Conservation (phyloP, 2,888 invertebrate species). For the Megamerina dolium region DNA sequence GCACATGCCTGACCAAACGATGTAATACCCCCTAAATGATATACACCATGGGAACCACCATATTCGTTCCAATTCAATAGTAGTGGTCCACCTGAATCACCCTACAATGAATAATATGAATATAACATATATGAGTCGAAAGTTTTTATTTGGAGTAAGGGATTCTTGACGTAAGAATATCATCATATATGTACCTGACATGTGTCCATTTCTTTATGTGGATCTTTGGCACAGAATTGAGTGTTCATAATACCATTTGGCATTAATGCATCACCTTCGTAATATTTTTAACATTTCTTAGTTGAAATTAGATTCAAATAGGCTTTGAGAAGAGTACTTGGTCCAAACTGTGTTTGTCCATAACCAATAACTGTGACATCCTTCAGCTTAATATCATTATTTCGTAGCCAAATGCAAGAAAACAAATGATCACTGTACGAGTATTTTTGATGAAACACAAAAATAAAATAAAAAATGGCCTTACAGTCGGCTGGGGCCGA, state of each 20-base stretch:
- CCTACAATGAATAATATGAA: conserved; percentile 4
- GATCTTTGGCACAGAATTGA: conserved; percentile 39
- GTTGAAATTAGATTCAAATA: conserved; percentile 13
- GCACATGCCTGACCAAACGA: conserved; percentile 30
- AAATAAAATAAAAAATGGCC: too few relatives aligned
- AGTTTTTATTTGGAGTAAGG: too few relatives aligned
- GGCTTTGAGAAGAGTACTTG: conserved; percentile 19
- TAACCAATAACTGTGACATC: conserved; percentile 57
- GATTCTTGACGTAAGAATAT: too few relatives aligned
- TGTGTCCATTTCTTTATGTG: conserved; percentile 28
- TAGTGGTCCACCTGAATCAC: conserved; percentile 20
- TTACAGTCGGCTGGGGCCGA: too few relatives aligned
- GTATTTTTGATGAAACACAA: too few relatives aligned
- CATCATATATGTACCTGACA: conserved; percentile 28
- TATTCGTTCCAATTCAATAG: conserved; percentile 8
- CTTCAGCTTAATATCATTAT: conserved; percentile 5
- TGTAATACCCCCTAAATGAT: conserved; percentile 27
- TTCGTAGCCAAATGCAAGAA: too few relatives aligned
- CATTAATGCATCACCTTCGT: neutral
- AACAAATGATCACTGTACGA: too few relatives aligned
- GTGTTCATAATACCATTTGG: conserved; percentile 27
- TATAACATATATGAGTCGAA: too few relatives aligned
- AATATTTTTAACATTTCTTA: conserved; percentile 12
- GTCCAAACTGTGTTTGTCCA: conserved; percentile 51
- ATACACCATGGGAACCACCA: neutral